Evolutionary conservation across 2,113 vertebrate genomes (phyloP).

Genomic region (Noturus placidus): DNA sequence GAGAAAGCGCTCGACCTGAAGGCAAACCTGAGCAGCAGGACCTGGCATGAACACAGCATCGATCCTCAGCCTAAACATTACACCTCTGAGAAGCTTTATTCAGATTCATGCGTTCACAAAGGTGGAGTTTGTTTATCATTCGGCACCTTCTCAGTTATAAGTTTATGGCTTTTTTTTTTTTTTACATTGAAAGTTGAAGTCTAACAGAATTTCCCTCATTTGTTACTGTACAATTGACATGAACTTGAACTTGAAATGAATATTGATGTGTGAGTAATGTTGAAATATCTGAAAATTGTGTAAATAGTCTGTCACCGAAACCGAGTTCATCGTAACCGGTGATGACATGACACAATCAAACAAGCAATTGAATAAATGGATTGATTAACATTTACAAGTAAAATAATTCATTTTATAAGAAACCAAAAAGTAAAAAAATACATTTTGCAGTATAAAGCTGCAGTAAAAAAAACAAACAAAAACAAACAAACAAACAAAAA

Average conservation of each 20-base stretch:
- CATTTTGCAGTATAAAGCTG: no score
- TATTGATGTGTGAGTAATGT: no score
- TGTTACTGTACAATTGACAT: neutral
- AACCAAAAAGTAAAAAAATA: no score
- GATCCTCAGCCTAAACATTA: neutral
- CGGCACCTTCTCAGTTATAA: neutral
- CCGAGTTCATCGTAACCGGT: no score
- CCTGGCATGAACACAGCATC: slow-evolving; percentile 24
- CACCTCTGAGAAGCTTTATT: slow-evolving; percentile 4
- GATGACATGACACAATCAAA: no score
- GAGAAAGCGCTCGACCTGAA: slow-evolving; percentile 32
- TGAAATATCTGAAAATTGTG: neutral
- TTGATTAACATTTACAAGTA: no score
- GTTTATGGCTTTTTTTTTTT: neutral
- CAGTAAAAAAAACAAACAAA: no score
- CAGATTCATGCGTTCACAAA: neutral
- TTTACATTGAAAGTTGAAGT: neutral
- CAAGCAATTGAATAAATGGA: no score
- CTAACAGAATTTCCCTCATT: neutral
- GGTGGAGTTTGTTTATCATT: neutral
- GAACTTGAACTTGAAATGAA: neutral
- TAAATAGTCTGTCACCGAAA: neutral
- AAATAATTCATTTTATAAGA: no score
- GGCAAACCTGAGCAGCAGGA: neutral
- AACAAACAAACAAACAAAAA: no score